Percentiles rank a stretch among this genome's conserved stretches.
Conservation (phyloP, 2,113 vertebrate genomes). For the Pteronura brasiliensis region DNA sequence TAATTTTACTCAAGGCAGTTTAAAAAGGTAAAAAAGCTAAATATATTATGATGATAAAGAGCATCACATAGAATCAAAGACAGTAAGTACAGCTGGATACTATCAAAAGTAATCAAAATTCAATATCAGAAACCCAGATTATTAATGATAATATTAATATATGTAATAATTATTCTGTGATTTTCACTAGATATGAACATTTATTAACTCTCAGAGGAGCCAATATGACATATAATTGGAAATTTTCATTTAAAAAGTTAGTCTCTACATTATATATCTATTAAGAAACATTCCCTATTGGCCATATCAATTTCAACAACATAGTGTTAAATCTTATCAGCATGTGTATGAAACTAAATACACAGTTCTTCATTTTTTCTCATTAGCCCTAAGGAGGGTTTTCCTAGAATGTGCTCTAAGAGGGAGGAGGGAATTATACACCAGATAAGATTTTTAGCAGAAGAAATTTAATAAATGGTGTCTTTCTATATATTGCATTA, state of each 20-base stretch:
- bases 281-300: background rate
- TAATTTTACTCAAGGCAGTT: background rate
- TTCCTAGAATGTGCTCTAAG: background rate
- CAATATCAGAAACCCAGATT: background rate
- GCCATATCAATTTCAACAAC: background rate
- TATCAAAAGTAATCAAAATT: background rate
- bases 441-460: background rate
- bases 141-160: background rate
- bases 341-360: background rate
- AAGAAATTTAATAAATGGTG: slow-evolving; percentile 15
- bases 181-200: background rate
- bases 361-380: background rate
- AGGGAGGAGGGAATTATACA: background rate
- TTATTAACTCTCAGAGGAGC: background rate
- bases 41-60: background rate
- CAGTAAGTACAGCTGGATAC: background rate
- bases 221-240: background rate
- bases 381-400: background rate
- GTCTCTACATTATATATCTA: background rate
- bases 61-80: background rate
- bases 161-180: background rate
- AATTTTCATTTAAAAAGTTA: slow-evolving; percentile 1
- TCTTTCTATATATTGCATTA: slow-evolving; percentile 36
- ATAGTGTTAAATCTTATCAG: background rate
- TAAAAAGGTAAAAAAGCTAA: background rate